Evolutionary conservation across 1,140 invertebrate genomes (phyloP), one percentile per base, ranked within the genome.

Genomic region (Drosophila rhopaloa): DNA sequence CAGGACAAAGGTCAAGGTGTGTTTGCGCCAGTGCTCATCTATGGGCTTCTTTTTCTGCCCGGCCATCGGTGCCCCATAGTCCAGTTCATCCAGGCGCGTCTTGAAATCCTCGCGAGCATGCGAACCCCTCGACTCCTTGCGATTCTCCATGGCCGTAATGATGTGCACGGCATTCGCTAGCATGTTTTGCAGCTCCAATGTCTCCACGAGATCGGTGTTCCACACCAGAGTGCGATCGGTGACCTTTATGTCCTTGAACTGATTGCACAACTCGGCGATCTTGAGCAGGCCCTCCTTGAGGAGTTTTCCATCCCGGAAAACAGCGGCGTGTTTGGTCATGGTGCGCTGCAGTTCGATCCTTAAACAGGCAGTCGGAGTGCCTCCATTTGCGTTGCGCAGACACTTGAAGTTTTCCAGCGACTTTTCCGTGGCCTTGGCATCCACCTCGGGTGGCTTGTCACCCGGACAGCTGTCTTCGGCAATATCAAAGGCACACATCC

Each of bases 321-420:
- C 98, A 51, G 98, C 98, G 0, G 98, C 98, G 93, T 99, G 96
- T 19, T 93, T 95, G 93, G 99, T 98, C 98, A 99, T 99, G n/a
- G 95, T 96, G 92, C 98, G 98, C 93, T 99, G 99, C 97, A 99
- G 97, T 47, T 95, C 95, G 44, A 98, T 93, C 65, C 98, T 95
- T 35, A 99, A 93, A 5, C 96, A 95, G 9, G 98, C 97, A 0
- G 98, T 98, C 1, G 95, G 85, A 27, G 96, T 95, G 1, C 92
- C 88, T 40, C 98, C 98, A 80, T 97, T 95, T 6, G 97, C 95
- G 92, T 96, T 93, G 59, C 97, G 94, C 3, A 95, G 67, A 78
- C 94, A 94, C 92, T 99, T 98, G 48, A 99, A 93, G 93, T 99
- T 99, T 0, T 97, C 96, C 38, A 99, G 96, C 8, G 97, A 97